Conservation (phyloP, 1,140 invertebrate genomes). For the Atta colombica region DNA sequence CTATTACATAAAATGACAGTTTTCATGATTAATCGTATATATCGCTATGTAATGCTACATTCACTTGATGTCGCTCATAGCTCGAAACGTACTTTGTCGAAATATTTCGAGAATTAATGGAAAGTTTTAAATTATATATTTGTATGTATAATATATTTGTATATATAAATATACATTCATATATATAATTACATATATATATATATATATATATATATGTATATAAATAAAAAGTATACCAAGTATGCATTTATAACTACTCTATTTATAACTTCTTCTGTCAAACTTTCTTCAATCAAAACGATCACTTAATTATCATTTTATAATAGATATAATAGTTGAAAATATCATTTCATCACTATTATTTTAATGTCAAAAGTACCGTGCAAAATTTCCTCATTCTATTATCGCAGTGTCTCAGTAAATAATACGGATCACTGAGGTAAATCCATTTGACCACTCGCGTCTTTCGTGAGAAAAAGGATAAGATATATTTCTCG, state of each 20-base stretch:
- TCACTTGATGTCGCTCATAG: constrained; percentile 24
- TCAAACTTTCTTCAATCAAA: too few species aligned
- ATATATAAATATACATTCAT: neutral
- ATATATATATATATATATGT: too few species aligned
- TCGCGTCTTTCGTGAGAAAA: constrained; percentile 40
- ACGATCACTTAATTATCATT: neutral
- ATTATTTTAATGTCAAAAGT: constrained; percentile 22
- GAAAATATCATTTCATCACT: neutral
- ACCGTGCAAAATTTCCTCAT: neutral
- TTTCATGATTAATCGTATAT: constrained; percentile 48
- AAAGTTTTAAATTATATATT: neutral
- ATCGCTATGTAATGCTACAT: constrained; percentile 28
- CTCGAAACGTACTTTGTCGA: constrained; percentile 24
- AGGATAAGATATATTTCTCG: constrained; percentile 50
- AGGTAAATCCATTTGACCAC: constrained; percentile 52
- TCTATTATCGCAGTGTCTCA: constrained; percentile 43
- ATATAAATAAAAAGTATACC: neutral
- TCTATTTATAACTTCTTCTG: neutral
- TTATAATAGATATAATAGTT: neutral
- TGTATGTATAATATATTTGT: neutral
- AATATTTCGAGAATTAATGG: constrained; percentile 48
- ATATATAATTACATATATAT: neutral
- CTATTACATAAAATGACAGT: constrained; percentile 60
- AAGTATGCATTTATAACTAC: neutral
- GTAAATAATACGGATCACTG: constrained; percentile 52